Evolutionary conservation across 2,888 invertebrate species (phyloP), one percentile per base, ranked within the genome.

Genomic region (Catocala fraxini): DNA sequence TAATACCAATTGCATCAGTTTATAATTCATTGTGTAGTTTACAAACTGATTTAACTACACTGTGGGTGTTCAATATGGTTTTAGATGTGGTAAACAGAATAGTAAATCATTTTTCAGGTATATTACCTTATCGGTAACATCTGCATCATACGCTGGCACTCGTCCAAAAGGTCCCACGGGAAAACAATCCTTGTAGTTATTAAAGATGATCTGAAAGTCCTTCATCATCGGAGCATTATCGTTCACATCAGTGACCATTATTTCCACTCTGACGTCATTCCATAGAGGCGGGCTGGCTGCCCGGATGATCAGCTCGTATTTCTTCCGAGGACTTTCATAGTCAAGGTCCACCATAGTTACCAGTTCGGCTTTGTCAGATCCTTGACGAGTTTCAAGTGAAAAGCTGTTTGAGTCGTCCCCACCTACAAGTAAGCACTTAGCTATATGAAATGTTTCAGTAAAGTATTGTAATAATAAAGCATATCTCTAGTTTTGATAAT

Each of bases 91-190:
- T 25, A 25, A 25, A 25, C 4, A 25, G 4, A 25, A 25, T 25
- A 25, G 25, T 25, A 25, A 25, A 48, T 9, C 0, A 39, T 13
- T 51, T 5, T n/a, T 42, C 15, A 15, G 1, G 13, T 11, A 25
- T 51, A 72, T 70, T 61, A 96, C 93, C 85, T 96, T 96, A 85
- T 99, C 99, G 5, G 97, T 97, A 35, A 99, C 98, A 91, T 99
- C 99, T 10, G 98, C 99, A 89, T 99, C 99, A 81, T 96, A 97
- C 0, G 99, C 99, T 0, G 99, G 99, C 41, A 99, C 97, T 60
- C 96, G 95, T 0, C 99, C 99, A 79, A 99, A 97, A 0, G 98
- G 96, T 0, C 97, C 97, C n/a, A 97, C 97, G 0, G 99, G 99
- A 84, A 99, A 99, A 81, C 98, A 97, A 80, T 98, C 98, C 74